Evolutionary conservation across 1,140 invertebrate genomes (phyloP), one percentile per base, ranked within the genome.

Genomic region (Drosophila nasuta): DNA sequence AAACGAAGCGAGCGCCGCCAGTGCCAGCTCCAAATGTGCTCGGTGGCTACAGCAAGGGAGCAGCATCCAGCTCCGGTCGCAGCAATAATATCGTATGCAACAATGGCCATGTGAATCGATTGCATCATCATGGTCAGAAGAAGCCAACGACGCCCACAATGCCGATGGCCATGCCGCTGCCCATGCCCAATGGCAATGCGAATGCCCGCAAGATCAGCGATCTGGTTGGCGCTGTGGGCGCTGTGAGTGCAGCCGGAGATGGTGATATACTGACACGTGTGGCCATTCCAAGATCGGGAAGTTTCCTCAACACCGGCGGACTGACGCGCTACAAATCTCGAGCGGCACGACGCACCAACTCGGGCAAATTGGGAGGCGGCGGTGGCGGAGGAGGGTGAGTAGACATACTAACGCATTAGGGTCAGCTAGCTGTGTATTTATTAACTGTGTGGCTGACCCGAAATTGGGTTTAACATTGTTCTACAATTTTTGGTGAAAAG

Each of bases 211-310:
- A 75, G 15, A n/a, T 75, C 4, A 57, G 72, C 28, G 72, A 75
- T 3, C 58, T 75, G 15, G 72, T 70, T 13, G 65, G 56, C 1
- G 93, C 63, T 75, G 52, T 35, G 10, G 71, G 30, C 59, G 79
- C 58, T 67, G 60, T 60, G 46, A 68, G 93, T 43, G 93, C 93
- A 81, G 81, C 68, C 8, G 82, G 75, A 4, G 93, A 93, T 59
- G 96, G 97, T 1, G 96, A 97, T 89, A 95, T 97, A 69, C 92
- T 97, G 67, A 97, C 96, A 0, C 96, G 96, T 91, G 96, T 97
- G 5, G 96, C 96, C 17, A 95, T 97, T 81, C 96, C 96, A 6
- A 94, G 96, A 79, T 96, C 96, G 59, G 95, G 96, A 1, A 97
- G 96, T 83, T 97, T 97, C 80, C 92, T 97, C 0, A 97, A 96